A percentile compares a stretch with the other conserved stretches of the same genome.
Conservation (phyloP, 2,888 invertebrate genomes). For the Mycalesis mineus region DNA sequence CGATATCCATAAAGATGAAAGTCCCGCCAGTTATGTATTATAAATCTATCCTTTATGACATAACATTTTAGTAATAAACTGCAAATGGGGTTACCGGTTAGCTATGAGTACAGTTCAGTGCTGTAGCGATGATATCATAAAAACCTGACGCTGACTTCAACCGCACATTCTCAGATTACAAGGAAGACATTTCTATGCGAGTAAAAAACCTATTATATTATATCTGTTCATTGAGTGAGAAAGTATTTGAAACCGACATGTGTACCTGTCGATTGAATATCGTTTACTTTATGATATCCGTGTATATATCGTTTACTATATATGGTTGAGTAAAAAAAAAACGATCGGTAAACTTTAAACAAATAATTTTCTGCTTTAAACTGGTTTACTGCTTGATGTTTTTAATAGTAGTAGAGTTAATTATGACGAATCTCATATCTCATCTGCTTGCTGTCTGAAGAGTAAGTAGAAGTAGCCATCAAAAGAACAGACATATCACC, state of each 20-base stretch:
- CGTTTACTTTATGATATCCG: neutral
- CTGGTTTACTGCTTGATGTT: too few relatives aligned
- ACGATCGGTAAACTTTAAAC: too few relatives aligned
- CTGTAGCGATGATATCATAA: slow-evolving; percentile 31
- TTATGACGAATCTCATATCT: too few relatives aligned
- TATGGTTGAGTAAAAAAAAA: too few relatives aligned
- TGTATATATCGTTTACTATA: too few relatives aligned
- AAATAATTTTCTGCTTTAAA: too few relatives aligned
- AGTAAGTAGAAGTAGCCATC: too few relatives aligned
- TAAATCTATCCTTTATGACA: neutral
- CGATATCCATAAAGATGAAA: too few relatives aligned
- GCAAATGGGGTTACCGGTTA: neutral
- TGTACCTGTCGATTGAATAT: neutral
- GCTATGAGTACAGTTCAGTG: slow-evolving; percentile 12
- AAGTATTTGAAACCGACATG: slow-evolving; percentile 14
- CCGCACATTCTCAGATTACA: slow-evolving; percentile 48
- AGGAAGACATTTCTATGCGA: slow-evolving; percentile 42
- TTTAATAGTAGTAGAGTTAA: too few relatives aligned
- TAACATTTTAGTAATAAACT: neutral
- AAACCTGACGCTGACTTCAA: slow-evolving; percentile 48
- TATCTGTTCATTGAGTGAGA: slow-evolving; percentile 25
- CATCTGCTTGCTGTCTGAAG: too few relatives aligned
- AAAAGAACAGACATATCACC: too few relatives aligned
- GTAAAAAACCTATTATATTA: slow-evolving; percentile 32
- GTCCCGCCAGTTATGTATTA: too few relatives aligned